Conservation (phyloP, 1,140 invertebrate genomes). For the Sarcophaga bullata region DNA sequence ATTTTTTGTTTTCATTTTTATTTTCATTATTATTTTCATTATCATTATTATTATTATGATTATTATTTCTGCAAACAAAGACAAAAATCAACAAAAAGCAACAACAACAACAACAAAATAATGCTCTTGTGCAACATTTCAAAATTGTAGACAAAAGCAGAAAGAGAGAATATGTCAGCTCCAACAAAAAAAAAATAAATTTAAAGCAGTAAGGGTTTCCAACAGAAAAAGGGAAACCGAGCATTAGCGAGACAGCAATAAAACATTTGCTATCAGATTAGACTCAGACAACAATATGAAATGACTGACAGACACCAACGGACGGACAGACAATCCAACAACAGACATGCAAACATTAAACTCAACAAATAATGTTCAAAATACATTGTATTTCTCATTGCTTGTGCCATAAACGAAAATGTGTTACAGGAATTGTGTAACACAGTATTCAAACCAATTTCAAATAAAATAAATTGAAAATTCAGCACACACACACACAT, state of each 20-base stretch:
- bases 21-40: background rate
- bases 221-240: background rate
- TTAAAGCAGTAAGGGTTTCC: background rate
- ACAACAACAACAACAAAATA: too few species aligned
- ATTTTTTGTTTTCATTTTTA: background rate
- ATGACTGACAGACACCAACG: background rate
- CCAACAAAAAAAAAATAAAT: too few species aligned
- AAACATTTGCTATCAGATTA: background rate
- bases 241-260: slow-evolving; percentile 2
- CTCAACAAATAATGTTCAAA: background rate
- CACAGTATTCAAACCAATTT: background rate
- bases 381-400: background rate
- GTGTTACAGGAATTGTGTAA: background rate
- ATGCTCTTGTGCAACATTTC: background rate
- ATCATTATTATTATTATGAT: slow-evolving; percentile 7
- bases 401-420: slow-evolving; percentile 4
- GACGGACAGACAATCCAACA: background rate
- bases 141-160: background rate
- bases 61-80: background rate
- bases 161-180: background rate
- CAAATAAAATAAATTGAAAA: background rate
- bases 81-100: background rate
- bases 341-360: background rate
- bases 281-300: background rate
- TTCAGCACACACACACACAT: background rate